phyloP scores from a whole-genome alignment of 2,888 invertebrate genomes.

The Corbicula japonica region DNA sequence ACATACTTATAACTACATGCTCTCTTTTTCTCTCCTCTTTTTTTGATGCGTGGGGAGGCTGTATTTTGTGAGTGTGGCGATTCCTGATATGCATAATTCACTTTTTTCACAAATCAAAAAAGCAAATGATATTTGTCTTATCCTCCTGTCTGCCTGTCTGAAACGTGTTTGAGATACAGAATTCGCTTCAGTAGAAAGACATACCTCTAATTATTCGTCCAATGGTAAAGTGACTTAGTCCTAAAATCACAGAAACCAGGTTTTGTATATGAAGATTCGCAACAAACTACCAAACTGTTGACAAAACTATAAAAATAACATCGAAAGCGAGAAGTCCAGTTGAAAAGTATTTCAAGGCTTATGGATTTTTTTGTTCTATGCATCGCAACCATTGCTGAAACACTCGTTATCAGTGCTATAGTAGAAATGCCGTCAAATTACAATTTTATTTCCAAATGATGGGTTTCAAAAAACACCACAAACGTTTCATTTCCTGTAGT shows the following conservation, averaged over 20 bases:
- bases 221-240: neutral
- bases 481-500: too few relatives aligned
- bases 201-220: slow-evolving; percentile 17
- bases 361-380: slow-evolving; percentile 10
- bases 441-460: neutral
- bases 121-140: neutral
- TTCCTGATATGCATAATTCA: too few relatives aligned
- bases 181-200: slow-evolving; percentile 15
- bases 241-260: neutral
- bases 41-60: too few relatives aligned
- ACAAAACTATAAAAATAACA: slow-evolving; percentile 4
- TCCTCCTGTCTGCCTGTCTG: neutral
- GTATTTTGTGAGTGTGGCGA: too few relatives aligned
- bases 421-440: neutral
- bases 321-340: slow-evolving; percentile 21
- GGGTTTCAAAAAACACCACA: neutral
- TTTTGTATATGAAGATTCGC: slow-evolving; percentile 7
- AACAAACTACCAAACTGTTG: slow-evolving; percentile 14
- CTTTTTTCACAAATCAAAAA: neutral
- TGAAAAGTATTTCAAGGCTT: slow-evolving; percentile 7
- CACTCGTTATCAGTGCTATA: slow-evolving; percentile 2
- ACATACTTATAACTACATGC: too few relatives aligned
- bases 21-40: too few relatives aligned
- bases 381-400: neutral
- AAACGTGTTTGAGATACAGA: slow-evolving; percentile 1